Percentiles rank a stretch among this genome's conserved stretches.
Evolutionary conservation across 2,797 vertebrate species (phyloP).

Genomic region (Pitangus sulphuratus): DNA sequence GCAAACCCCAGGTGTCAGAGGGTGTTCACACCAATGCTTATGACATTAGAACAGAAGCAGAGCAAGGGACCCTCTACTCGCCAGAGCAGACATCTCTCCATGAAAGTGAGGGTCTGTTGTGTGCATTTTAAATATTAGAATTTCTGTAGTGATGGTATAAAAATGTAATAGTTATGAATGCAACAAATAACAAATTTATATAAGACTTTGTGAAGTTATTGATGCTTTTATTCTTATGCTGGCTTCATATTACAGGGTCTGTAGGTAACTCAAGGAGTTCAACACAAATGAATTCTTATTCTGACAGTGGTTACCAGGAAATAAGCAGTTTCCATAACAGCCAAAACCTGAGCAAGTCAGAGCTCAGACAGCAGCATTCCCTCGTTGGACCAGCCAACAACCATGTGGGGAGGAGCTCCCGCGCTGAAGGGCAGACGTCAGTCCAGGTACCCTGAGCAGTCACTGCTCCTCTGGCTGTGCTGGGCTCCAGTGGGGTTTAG

Average conservation of each 20-base stretch:
- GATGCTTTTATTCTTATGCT: background rate
- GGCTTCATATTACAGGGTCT: conserved; percentile 83
- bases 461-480: background rate
- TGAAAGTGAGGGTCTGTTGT: conserved; percentile 99
- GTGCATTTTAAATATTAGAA: conserved; percentile 72
- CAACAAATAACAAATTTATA: background rate
- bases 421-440: conserved; percentile 92
- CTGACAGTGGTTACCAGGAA: conserved; percentile 98
- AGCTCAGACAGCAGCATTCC: conserved; percentile 88
- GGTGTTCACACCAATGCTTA: conserved; percentile 86
- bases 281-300: conserved; percentile 98
- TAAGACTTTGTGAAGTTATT: background rate
- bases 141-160: background rate
- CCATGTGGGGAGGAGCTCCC: conserved; percentile 84
- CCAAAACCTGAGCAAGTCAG: conserved; percentile 86
- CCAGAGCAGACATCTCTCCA: conserved; percentile 93
- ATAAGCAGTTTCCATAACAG: conserved; percentile 90
- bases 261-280: conserved; percentile 94
- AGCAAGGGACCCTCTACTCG: conserved; percentile 89
- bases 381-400: conserved; percentile 81
- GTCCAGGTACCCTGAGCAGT: conserved; percentile 82
- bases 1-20: conserved; percentile 87
- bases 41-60: conserved; percentile 87
- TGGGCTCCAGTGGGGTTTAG: rapidly evolving
- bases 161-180: background rate